phyloP scores from a whole-genome alignment of 2,888 invertebrate species.

The Maniola hyperantus region DNA sequence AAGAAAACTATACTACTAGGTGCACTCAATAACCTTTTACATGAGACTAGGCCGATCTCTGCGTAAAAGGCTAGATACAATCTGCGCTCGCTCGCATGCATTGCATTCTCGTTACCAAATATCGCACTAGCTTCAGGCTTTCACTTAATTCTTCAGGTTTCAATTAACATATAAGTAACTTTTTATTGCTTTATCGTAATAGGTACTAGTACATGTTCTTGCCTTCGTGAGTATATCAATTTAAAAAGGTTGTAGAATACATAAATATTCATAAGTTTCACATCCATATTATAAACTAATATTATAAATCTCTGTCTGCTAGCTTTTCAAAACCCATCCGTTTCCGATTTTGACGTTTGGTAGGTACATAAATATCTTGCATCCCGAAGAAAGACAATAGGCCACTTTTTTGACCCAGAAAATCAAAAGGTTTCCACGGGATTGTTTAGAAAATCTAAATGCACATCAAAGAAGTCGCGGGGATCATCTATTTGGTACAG shows the following conservation, averaged over 20 bases:
- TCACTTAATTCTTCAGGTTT: constrained; percentile 39
- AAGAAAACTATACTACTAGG: constrained; percentile 44
- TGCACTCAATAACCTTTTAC: constrained; percentile 47
- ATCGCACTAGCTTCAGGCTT: constrained; percentile 37
- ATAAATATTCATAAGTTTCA: too few species aligned
- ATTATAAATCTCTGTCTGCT: too few species aligned
- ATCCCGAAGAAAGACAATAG: too few species aligned
- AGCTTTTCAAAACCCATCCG: too few species aligned
- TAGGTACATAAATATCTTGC: too few species aligned
- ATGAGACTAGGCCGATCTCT: constrained; percentile 42
- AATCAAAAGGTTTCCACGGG: too few species aligned
- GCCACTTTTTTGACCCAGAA: too few species aligned
- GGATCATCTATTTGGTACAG: too few species aligned
- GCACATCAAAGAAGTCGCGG: too few species aligned
- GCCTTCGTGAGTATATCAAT: not conserved
- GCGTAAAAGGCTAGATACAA: constrained; percentile 44
- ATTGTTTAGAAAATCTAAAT: too few species aligned
- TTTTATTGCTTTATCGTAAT: constrained; percentile 33
- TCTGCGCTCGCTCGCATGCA: constrained; percentile 40
- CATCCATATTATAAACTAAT: too few species aligned
- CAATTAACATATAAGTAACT: constrained; percentile 30
- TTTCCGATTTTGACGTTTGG: too few species aligned
- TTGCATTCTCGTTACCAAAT: constrained; percentile 42
- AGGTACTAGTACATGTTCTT: constrained; percentile 28
- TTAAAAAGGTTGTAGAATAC: not conserved